Evolutionary conservation across 2,888 invertebrate species (phyloP).

Genomic region (Ceriagrion tenellum): DNA sequence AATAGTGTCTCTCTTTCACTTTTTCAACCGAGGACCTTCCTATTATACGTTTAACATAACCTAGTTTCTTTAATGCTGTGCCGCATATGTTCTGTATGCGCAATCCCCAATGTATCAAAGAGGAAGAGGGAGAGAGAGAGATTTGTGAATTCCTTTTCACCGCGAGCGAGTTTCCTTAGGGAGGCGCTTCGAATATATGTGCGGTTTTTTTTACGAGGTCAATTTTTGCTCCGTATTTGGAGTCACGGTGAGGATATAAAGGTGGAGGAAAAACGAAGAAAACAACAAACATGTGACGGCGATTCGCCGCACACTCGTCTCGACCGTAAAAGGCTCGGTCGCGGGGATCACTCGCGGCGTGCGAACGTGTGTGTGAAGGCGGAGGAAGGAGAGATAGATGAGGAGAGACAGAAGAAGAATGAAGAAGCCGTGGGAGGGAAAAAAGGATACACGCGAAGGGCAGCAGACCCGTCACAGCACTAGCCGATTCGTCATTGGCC

Average conservation of each 20-base stretch:
- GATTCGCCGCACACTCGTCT: background rate
- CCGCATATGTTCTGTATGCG: no score
- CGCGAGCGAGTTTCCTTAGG: background rate
- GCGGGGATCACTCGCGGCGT: background rate
- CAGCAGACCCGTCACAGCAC: no score
- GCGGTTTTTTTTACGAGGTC: background rate
- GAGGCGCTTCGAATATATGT: background rate
- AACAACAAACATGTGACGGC: background rate
- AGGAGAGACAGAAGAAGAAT: background rate
- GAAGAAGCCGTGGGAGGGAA: background rate
- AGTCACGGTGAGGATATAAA: background rate
- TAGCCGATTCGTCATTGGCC: no score
- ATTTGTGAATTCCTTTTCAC: background rate
- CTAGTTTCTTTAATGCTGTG: no score
- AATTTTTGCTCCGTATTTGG: constrained; percentile 18
- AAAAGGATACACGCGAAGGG: no score
- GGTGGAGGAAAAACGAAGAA: background rate
- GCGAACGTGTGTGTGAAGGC: background rate
- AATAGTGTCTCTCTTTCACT: no score
- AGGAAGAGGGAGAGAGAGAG: background rate
- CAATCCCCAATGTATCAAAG: no score
- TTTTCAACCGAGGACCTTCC: no score
- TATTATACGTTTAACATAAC: no score
- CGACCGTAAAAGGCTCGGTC: background rate
- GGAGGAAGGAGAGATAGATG: background rate